Evolutionary conservation across 2,888 invertebrate species (phyloP).

Genomic region (Drosophila cracens): DNA sequence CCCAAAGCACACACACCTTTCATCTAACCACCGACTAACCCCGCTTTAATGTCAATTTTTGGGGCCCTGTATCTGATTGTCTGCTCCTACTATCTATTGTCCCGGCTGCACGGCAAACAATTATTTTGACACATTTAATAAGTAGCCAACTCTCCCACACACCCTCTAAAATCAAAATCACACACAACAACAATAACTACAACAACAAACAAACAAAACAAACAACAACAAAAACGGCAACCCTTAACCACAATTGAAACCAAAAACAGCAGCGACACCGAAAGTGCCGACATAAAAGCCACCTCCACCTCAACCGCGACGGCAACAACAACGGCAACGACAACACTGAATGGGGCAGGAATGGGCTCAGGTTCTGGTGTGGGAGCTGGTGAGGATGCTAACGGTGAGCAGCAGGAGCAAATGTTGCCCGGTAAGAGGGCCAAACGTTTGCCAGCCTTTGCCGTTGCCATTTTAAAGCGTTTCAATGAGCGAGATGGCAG

Average conservation of each 20-base stretch:
- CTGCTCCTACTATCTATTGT: conserved; percentile 40
- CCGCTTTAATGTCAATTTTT: conserved; percentile 36
- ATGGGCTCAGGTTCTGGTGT: conserved; percentile 8
- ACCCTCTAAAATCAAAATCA: conserved; percentile 29
- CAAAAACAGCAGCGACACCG: conserved; percentile 88
- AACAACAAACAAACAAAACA: conserved; percentile 29
- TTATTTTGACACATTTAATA: conserved; percentile 75
- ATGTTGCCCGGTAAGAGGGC: conserved; percentile 64
- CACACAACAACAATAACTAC: conserved; percentile 34
- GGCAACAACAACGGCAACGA: conserved; percentile 73
- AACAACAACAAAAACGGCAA: conserved; percentile 41
- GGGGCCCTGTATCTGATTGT: conserved; percentile 20
- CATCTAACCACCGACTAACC: conserved; percentile 52
- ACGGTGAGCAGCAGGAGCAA: conserved; percentile 52
- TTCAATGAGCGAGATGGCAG: conserved; percentile 79
- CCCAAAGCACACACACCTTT: conserved; percentile 24
- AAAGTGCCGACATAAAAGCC: conserved; percentile 87
- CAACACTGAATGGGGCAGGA: conserved; percentile 85
- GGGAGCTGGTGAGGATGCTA: conserved; percentile 37
- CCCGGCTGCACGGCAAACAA: conserved; percentile 68
- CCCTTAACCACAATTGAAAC: conserved; percentile 63
- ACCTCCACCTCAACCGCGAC: conserved; percentile 81
- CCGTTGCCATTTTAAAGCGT: conserved; percentile 82
- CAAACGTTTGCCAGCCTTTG: conserved; percentile 82
- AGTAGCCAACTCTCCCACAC: conserved; percentile 34